A percentile compares a stretch with the other conserved stretches of the same genome.
These are phyloP conservation scores for Melanotaenia parkinsoni DNA, from an alignment of 2,797 vertebrate genomes.

Conservation along the genomic window DNA sequence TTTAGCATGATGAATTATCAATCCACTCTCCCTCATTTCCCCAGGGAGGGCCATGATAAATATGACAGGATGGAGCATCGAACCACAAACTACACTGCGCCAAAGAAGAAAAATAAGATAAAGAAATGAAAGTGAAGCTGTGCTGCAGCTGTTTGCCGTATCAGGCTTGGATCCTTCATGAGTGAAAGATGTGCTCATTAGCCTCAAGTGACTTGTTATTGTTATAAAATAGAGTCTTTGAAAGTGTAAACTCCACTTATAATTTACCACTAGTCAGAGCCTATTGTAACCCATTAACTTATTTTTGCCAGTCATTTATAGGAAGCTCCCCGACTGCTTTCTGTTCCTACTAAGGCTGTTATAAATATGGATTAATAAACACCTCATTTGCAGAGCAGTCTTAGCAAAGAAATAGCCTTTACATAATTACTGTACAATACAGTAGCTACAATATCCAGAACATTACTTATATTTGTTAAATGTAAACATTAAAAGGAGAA, in stretches of 20 bases:
- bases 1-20: slow-evolving; percentile 80
- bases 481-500: slow-evolving; percentile 6
- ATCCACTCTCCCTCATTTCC: slow-evolving; percentile 59
- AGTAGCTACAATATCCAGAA: slow-evolving; percentile 16
- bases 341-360: slow-evolving; percentile 16
- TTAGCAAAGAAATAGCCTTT: slow-evolving; percentile 12
- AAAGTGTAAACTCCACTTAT: slow-evolving; percentile 29
- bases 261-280: slow-evolving; percentile 23
- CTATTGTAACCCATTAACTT: slow-evolving; percentile 7
- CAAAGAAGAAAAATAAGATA: slow-evolving; percentile 80
- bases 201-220: slow-evolving; percentile 48
- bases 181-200: slow-evolving; percentile 42
- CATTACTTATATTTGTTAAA: slow-evolving; percentile 21
- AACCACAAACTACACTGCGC: slow-evolving; percentile 84
- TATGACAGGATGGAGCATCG: slow-evolving; percentile 92
- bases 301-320: slow-evolving; percentile 10
- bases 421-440: slow-evolving; percentile 8
- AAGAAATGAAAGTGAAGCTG: slow-evolving; percentile 69
- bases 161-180: slow-evolving; percentile 32
- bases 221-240: slow-evolving; percentile 14
- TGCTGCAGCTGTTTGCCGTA: slow-evolving; percentile 27
- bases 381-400: slow-evolving; percentile 3
- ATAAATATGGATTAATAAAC: slow-evolving; percentile 18
- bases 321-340: slow-evolving; percentile 15
- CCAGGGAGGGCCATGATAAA: slow-evolving; percentile 94